These are phyloP conservation scores for Cephus spinipes DNA, from an alignment of 2,888 invertebrate genomes.

Conservation along the genomic window DNA sequence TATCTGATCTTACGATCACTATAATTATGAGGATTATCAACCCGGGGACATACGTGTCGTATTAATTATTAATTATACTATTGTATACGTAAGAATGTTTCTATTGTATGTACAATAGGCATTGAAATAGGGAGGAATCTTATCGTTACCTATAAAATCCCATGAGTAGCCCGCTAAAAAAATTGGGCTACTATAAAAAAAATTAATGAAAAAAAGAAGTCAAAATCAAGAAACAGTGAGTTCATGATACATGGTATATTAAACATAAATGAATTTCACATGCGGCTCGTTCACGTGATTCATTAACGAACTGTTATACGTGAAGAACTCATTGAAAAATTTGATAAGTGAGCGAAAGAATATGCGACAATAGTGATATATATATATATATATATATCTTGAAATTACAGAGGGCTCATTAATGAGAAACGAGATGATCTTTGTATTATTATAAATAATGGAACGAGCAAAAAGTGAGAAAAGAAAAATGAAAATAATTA, in stretches of 20 bases:
- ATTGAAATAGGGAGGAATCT: neutral
- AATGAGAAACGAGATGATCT: neutral
- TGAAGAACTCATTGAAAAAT: neutral
- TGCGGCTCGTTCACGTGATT: neutral
- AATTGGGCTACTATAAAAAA: conserved; percentile 3
- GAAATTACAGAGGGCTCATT: neutral
- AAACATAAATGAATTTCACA: neutral
- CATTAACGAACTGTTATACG: neutral
- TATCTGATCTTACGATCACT: neutral
- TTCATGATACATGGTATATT: neutral
- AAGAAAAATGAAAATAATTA: neutral
- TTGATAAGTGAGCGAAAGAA: neutral
- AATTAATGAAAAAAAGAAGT: conserved; percentile 20
- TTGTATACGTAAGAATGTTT: conserved; percentile 18
- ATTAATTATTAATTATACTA: conserved; percentile 4
- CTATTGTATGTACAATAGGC: conserved; percentile 5
- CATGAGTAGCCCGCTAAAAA: neutral
- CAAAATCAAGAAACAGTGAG: conserved; percentile 1
- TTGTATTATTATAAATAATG: neutral
- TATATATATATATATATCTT: neutral
- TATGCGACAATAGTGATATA: neutral
- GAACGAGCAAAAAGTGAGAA: neutral
- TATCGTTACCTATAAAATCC: neutral
- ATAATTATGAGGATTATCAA: neutral
- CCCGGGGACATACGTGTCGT: neutral